Base-by-base conservation (phyloP, 2,797 vertebrate species). In the Phrynocephalus guinanensis region DNA sequence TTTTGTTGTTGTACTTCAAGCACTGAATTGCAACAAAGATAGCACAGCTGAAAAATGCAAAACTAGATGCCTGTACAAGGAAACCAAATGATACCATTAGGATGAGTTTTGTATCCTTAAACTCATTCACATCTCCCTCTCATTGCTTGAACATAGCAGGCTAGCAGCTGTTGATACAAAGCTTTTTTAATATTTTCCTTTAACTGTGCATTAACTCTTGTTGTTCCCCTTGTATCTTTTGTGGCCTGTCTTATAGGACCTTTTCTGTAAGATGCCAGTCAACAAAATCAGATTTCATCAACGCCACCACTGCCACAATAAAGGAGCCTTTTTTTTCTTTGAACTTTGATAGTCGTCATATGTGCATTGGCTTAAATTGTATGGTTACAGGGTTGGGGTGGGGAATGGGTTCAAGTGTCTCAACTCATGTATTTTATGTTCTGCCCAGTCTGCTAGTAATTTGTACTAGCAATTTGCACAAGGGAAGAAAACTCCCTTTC, bases 61-160 rank as follows among this genome's bases (percentile, higher is more conserved):
- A 16, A 44, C 30, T 26, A 52, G 70, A 38, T 8, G 2, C 60
- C 48, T 56, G 24, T 52, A 38, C n/a, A 56, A n/a, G 3, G 68
- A 80, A 71, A 28, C 48, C 16, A 52, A 1, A 70, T 22, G 48
- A 60, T 86, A 86, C 71, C 80, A 86, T 72, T 80, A 72, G 85
- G 60, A 72, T 56, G 9, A 20, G 24, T 60, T 86, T 86, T 80
- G 15, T 44, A 16, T 60, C 10, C 9, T 79, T 86, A 72, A 44
- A 79, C 77, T 80, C 33, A 60, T 72, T 22, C 48, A 60, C 50
- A 79, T 67, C 8, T 80, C 67, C 85, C 48, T 72, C 77, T 72
- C 77, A 22, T 68, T 63, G 15, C 60, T 18, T n/a, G 16, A 33
- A 75, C 8, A 13, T 44, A 72, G 30, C 26, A 86, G 33, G 52